Percentiles rank a stretch among this genome's conserved stretches.
These are phyloP conservation scores for Drosophila paramelanica DNA, from an alignment of 2,888 invertebrate species.

Conservation along the genomic window DNA sequence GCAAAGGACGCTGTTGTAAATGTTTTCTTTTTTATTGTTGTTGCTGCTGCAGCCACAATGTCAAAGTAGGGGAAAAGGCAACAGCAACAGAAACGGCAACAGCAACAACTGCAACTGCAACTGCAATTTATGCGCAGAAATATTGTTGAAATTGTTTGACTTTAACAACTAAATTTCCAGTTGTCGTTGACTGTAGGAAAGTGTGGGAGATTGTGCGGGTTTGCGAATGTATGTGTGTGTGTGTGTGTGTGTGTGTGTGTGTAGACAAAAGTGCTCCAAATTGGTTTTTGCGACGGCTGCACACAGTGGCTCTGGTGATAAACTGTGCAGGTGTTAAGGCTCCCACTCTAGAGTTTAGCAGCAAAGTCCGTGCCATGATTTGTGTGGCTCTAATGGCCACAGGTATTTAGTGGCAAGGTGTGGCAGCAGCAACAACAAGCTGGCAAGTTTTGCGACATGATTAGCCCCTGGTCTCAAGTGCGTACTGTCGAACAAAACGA, in stretches of 20 bases:
- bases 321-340: conserved; percentile 69
- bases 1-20: conserved; percentile 54
- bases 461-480: conserved; percentile 42
- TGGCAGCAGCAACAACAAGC: conserved; percentile 31
- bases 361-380: conserved; percentile 53
- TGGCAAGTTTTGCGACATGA: conserved; percentile 33
- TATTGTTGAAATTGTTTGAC: conserved; percentile 80
- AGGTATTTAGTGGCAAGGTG: conserved; percentile 60
- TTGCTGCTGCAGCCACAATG: conserved; percentile 53
- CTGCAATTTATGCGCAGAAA: conserved; percentile 77
- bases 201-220: conserved; percentile 7
- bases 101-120: conserved; percentile 32
- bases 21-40: conserved; percentile 29
- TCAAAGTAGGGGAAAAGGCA: conserved; percentile 48
- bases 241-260: conserved; percentile 14
- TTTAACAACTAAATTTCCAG: conserved; percentile 80
- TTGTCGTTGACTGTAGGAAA: conserved; percentile 12
- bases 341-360: conserved; percentile 1
- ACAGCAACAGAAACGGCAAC: conserved; percentile 14
- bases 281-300: conserved; percentile 67
- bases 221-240: conserved; percentile 8
- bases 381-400: conserved; percentile 67
- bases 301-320: conserved; percentile 59
- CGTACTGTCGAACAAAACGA: conserved; percentile 30
- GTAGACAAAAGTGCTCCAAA: conserved; percentile 68